Base-by-base conservation (phyloP, 1,140 invertebrate genomes). In the Euglossa dilemma region DNA sequence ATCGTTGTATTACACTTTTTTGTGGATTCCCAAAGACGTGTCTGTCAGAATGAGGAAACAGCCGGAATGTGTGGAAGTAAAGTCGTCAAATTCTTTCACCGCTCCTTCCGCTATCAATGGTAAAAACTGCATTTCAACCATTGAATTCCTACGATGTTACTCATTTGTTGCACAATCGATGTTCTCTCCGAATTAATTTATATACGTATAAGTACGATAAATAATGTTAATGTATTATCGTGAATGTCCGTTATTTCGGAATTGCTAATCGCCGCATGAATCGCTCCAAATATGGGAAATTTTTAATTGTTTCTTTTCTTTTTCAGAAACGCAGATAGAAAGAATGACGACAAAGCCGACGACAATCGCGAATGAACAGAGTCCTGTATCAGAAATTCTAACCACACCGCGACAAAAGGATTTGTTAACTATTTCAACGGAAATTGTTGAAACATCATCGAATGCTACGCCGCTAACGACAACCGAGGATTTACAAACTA, bases 1-100 rank as follows among this genome's bases (percentile, higher is more conserved):
- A 45, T 99, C 98, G 0, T 95, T 99, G 18, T 99, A 99, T 95
- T 99, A 99, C 94, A 97, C 98, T 83, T 98, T 99, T 93, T 96
- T 99, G 83, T 99, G 98, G 98, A 97, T 98, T 93, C 98, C 98
- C 0, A 96, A 95, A 70, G 91, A 93, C 78, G 86, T 87, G 14
- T 43, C 75, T 8, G 28, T 73, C 64, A 86, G 45, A 54, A 43
- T 18, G 54, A 85, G 36, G 47, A 6, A 20, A 25, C 84, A 80
- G 47, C 36, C 59, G 8, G 87, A 89, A 14, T 89, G 88, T 18
- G 11, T 2, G 16, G 63, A 59, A 25, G 1, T 14, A 43, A 56
- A 36, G 52, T 25, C 36, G 23, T 7, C 64, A 36, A 64, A 79
- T 43, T 47, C 66, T 52, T 6, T 43, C 54, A 61, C 72, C 23